phyloP scores from a whole-genome alignment of 2,888 invertebrate species.

The Ennomos fuscantarius region DNA sequence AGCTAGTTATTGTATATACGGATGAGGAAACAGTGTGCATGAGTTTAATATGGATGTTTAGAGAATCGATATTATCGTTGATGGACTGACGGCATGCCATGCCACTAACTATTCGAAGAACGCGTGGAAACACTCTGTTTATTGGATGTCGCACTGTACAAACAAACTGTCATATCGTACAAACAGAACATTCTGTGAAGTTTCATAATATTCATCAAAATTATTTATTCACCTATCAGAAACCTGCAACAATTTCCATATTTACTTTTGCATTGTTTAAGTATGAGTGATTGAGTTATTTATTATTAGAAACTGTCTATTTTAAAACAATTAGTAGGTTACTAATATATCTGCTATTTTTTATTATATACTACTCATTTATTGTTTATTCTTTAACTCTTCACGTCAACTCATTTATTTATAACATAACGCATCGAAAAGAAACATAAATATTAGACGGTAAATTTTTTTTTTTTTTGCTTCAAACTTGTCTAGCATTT shows the following conservation, averaged over 20 bases:
- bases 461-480: too few relatives aligned
- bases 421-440: background rate
- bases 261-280: background rate
- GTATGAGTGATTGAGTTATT: background rate
- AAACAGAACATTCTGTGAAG: constrained; percentile 50
- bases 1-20: too few relatives aligned
- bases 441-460: background rate
- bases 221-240: constrained; percentile 6
- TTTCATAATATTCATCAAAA: constrained; percentile 32
- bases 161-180: constrained; percentile 56
- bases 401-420: too few relatives aligned
- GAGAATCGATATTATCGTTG: constrained; percentile 47
- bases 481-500: too few relatives aligned
- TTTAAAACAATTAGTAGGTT: too few relatives aligned
- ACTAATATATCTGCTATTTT: too few relatives aligned
- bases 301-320: too few relatives aligned
- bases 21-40: constrained; percentile 41
- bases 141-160: constrained; percentile 48
- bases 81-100: constrained; percentile 40
- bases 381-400: too few relatives aligned
- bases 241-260: too few relatives aligned
- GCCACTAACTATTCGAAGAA: constrained; percentile 54
- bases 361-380: too few relatives aligned
- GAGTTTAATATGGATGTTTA: constrained; percentile 51
- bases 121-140: constrained; percentile 60